phyloP scores from a whole-genome alignment of 2,888 invertebrate species.

The Subacronicta megacephala region DNA sequence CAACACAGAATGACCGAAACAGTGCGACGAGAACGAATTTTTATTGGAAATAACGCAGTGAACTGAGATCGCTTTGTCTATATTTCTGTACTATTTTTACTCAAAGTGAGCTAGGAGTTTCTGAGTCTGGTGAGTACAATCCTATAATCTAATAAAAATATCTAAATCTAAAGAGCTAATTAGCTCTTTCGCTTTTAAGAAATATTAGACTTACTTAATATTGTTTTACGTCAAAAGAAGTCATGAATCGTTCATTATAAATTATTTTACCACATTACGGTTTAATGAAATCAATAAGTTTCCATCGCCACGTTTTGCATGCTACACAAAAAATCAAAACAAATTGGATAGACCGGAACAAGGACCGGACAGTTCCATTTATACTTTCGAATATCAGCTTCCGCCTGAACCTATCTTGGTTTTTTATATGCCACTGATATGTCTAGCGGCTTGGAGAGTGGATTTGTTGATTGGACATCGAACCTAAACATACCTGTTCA shows the following conservation, averaged over 20 bases:
- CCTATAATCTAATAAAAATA: slow-evolving; percentile 36
- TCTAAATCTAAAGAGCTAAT: no score
- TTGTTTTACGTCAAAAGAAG: slow-evolving; percentile 33
- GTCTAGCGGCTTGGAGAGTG: no score
- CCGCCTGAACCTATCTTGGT: no score
- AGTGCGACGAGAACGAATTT: slow-evolving; percentile 34
- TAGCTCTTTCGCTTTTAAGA: slow-evolving; percentile 24
- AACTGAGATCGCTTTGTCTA: slow-evolving; percentile 31
- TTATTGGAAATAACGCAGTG: slow-evolving; percentile 29
- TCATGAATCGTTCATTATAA: slow-evolving; percentile 27
- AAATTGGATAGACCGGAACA: not conserved
- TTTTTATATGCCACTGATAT: no score
- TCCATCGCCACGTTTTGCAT: slow-evolving; percentile 22
- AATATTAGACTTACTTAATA: slow-evolving; percentile 19
- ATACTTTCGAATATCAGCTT: no score
- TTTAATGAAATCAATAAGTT: slow-evolving; percentile 48
- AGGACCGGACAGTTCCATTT: no score
- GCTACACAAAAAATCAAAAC: slow-evolving; percentile 11
- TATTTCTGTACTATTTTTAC: slow-evolving; percentile 14
- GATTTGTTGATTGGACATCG: no score
- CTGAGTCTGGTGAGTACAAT: slow-evolving; percentile 13
- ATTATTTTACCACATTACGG: slow-evolving; percentile 36
- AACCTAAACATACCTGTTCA: no score
- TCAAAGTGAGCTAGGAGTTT: slow-evolving; percentile 16
- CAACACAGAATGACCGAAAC: slow-evolving; percentile 37